Conservation (phyloP, 2,113 vertebrate species). For the Struthio camelus region DNA sequence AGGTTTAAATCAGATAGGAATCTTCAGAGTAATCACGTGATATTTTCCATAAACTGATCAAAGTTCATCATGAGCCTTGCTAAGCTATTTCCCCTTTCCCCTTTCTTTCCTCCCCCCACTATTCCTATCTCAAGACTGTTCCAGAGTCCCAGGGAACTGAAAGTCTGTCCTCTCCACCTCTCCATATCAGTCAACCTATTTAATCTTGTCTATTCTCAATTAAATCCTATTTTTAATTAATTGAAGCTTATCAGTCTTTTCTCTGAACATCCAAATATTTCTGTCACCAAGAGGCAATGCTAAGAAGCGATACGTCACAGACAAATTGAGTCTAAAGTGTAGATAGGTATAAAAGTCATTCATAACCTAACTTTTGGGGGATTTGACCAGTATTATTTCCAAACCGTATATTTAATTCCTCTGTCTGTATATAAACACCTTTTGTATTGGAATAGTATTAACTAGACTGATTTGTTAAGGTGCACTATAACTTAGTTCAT, state of each 20-base stretch:
- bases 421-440: neutral
- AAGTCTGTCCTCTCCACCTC: neutral
- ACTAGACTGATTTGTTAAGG: conserved; percentile 23
- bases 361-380: neutral
- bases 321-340: neutral
- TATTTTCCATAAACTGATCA: neutral
- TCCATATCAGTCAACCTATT: neutral
- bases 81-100: neutral
- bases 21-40: neutral
- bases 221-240: conserved; percentile 14
- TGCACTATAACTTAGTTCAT: neutral
- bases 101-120: neutral
- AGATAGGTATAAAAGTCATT: neutral
- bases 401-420: neutral
- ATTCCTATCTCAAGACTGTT: neutral
- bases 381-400: neutral
- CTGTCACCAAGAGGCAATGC: neutral
- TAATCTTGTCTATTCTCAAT: neutral
- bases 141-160: neutral
- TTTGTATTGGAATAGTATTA: neutral
- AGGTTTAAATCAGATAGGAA: neutral
- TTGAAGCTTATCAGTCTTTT: neutral
- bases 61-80: neutral
- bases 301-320: neutral
- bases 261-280: neutral